A percentile compares a stretch with the other conserved stretches of the same genome.
Evolutionary conservation across 2,888 invertebrate genomes (phyloP).

Genomic region (Ecdyonurus torrentis): DNA sequence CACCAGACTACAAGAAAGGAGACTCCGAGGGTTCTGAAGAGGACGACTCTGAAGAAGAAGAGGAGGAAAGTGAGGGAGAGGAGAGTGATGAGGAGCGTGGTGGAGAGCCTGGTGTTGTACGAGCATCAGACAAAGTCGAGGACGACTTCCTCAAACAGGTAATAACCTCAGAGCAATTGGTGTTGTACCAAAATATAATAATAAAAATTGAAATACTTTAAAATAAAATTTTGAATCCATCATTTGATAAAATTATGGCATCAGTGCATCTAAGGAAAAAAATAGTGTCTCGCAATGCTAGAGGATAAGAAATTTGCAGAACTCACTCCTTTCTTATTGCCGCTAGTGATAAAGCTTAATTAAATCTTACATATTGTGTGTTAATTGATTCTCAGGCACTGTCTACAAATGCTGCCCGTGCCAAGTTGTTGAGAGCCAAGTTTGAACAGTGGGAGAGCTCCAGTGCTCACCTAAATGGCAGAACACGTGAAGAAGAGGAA

Average conservation of each 20-base stretch:
- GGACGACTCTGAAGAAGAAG: constrained; percentile 25
- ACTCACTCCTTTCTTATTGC: not conserved
- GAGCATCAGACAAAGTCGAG: constrained; percentile 33
- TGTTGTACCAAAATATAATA: no score
- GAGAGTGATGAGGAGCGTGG: constrained; percentile 39
- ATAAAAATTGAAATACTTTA: no score
- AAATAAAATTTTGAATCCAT: no score
- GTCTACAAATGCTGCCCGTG: constrained; percentile 52
- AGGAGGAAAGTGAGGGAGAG: constrained; percentile 30
- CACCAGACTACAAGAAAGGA: constrained; percentile 46
- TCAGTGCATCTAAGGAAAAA: no score
- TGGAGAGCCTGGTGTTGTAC: constrained; percentile 29
- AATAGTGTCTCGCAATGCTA: no score
- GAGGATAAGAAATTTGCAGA: not conserved
- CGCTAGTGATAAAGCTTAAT: constrained; percentile 1
- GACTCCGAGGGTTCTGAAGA: constrained; percentile 27
- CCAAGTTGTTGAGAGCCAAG: constrained; percentile 67
- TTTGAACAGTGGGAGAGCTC: constrained; percentile 71
- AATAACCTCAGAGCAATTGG: no score
- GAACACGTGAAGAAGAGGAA: constrained; percentile 11
- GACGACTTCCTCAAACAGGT: constrained; percentile 57
- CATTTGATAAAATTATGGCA: no score
- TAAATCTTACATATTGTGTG: not conserved
- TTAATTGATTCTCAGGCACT: not conserved
- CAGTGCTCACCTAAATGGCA: constrained; percentile 2